Evolutionary conservation across 2,888 invertebrate genomes (phyloP), one percentile per base, ranked within the genome.

Genomic region (Pollenia labialis): DNA sequence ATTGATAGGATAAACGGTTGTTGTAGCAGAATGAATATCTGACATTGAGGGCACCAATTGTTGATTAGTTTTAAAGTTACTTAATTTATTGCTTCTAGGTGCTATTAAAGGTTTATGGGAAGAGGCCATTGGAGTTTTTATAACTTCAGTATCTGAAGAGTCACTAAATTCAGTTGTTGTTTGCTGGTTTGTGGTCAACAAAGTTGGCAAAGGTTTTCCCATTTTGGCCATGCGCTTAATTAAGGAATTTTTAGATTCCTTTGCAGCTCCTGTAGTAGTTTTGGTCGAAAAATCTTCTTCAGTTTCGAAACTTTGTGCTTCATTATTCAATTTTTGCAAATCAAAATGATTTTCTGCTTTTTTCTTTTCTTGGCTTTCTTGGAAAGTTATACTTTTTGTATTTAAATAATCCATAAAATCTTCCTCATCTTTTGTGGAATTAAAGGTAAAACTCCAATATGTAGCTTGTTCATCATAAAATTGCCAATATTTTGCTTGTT

Each of bases 201-300:
- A 88, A 87, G 92, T 93, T 4, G 94, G 94, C n/a, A 94, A 93
- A 52, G 90, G 89, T 84, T 90, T 90, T 0, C 95, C 95, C 94
- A 95, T 94, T 93, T 94, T 94, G 1, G 95, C 94, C 93, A 95
- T 95, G 88, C 95, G 92, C 10, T 94, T 93, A 74, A 95, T 91
- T 85, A 90, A 75, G 12, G 87, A 64, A 14, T 83, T 77, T 71
- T 89, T 90, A 6, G 77, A 64, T 14, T 74, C 48, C 40, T 48
- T 75, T 7, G 32, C 11, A 23, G 48, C 56, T 8, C 8, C 62
- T 4, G 62, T n/a, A 4, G 44, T 18, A 3, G 52, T 1, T 6
- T 40, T 16, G 0, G 6, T 14, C 44, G 16, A 40, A 18, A 54
- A 18, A 12, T 44, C 16, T 11, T 46, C 44, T 52, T 54, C 69